These are phyloP conservation scores for Nicator chloris DNA, from an alignment of 2,113 vertebrate genomes.

Conservation along the genomic window DNA sequence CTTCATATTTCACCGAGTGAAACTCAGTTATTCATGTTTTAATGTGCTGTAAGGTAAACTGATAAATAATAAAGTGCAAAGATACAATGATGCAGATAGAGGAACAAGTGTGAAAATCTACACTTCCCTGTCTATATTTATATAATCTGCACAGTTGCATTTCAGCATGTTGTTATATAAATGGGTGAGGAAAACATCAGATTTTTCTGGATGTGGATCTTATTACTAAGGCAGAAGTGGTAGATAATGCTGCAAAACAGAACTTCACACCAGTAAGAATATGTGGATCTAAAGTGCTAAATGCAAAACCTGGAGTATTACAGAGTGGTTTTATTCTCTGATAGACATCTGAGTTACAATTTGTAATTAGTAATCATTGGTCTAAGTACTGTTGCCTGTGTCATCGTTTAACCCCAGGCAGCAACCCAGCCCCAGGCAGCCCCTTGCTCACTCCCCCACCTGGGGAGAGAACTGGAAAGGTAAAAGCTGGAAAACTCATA, in stretches of 20 bases:
- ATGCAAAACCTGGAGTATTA: not conserved
- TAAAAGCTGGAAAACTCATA: not conserved
- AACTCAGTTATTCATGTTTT: not conserved
- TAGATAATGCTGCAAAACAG: not conserved
- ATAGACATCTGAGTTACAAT: not conserved
- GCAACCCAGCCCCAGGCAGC: not conserved
- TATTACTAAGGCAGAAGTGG: not conserved
- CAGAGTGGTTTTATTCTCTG: not conserved
- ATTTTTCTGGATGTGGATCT: not conserved
- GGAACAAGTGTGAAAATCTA: not conserved
- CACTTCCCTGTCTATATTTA: not conserved
- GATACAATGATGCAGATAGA: not conserved
- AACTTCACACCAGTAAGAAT: not conserved
- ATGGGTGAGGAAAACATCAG: not conserved
- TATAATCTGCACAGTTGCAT: not conserved
- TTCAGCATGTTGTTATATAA: not conserved
- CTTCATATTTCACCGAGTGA: not conserved
- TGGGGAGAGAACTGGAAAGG: not conserved
- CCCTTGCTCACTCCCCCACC: not conserved
- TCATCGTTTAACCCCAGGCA: not conserved
- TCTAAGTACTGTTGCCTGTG: not conserved
- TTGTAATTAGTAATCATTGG: not conserved
- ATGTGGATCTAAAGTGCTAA: not conserved
- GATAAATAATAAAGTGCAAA: not conserved
- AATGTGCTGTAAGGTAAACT: not conserved